Conservation (phyloP, 1,140 invertebrate genomes). For the Leptopilina boulardi region DNA sequence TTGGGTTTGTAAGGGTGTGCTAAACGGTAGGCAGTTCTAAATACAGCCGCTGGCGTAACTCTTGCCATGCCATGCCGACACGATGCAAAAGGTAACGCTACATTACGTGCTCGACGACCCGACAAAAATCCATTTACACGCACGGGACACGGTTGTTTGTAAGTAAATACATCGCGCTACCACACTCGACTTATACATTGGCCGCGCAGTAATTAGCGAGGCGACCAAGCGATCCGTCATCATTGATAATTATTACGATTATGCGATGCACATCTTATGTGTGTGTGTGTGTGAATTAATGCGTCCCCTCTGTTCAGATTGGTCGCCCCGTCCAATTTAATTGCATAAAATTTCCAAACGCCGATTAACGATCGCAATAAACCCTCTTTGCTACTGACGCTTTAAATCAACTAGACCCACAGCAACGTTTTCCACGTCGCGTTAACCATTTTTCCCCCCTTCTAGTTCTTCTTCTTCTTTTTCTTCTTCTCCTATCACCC, state of each 20-base stretch:
- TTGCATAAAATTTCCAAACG: conserved; percentile 65
- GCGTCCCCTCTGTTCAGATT: conserved; percentile 55
- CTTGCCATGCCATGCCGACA: conserved; percentile 41
- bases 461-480: no score
- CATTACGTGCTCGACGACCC: conserved; percentile 42
- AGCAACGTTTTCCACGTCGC: conserved; percentile 16
- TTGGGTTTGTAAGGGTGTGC: background rate
- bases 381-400: conserved; percentile 58
- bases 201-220: conserved; percentile 65
- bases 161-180: conserved; percentile 30
- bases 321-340: conserved; percentile 62
- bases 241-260: conserved; percentile 70
- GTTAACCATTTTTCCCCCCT: no score
- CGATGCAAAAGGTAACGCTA: conserved; percentile 46
- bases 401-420: conserved; percentile 61
- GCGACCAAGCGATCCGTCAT: conserved; percentile 67
- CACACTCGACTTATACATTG: conserved; percentile 38
- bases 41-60: conserved; percentile 38
- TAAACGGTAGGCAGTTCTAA: conserved; percentile 36
- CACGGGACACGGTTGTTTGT: conserved; percentile 34
- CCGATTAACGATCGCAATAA: conserved; percentile 70
- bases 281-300: conserved; percentile 67
- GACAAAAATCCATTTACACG: conserved; percentile 53
- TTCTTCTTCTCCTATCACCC: background rate
- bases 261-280: conserved; percentile 59